Conservation (phyloP, 2,797 vertebrate genomes). For the Galagoides demidoff region DNA sequence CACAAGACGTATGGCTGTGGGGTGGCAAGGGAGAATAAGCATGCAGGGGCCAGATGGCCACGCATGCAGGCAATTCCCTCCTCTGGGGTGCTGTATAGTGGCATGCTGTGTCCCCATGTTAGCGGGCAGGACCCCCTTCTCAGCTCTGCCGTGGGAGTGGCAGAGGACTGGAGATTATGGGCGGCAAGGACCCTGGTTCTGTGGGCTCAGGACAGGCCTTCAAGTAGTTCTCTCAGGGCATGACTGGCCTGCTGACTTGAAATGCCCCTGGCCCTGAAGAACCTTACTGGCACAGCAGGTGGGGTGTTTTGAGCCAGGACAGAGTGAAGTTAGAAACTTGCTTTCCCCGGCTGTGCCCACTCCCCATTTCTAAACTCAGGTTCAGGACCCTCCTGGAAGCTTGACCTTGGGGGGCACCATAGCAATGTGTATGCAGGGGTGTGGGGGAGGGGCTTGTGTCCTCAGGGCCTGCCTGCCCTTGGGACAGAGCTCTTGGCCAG, state of each 20-base stretch:
- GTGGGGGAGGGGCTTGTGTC: background rate
- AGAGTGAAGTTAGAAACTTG: background rate
- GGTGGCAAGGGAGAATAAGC: background rate
- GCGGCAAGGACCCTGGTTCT: no score
- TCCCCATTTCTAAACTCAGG: background rate
- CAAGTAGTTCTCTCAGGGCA: no score
- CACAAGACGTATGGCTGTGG: background rate
- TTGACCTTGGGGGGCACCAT: background rate
- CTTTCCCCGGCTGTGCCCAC: background rate
- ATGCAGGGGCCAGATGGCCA: background rate
- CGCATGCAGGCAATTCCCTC: background rate
- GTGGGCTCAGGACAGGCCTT: background rate
- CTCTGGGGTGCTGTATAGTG: no score
- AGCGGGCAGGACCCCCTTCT: background rate
- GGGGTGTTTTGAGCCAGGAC: background rate
- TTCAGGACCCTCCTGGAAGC: background rate
- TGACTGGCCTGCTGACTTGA: rapidly evolving
- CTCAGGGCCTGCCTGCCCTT: background rate
- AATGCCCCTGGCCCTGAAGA: no score
- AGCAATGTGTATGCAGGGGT: background rate
- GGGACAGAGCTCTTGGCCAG: background rate
- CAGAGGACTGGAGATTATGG: no score
- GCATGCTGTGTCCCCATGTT: background rate
- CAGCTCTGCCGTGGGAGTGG: background rate
- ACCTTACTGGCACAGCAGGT: no score